Evolutionary conservation across 2,888 invertebrate genomes (phyloP), one percentile per base, ranked within the genome.

Genomic region (Apantesis nais): DNA sequence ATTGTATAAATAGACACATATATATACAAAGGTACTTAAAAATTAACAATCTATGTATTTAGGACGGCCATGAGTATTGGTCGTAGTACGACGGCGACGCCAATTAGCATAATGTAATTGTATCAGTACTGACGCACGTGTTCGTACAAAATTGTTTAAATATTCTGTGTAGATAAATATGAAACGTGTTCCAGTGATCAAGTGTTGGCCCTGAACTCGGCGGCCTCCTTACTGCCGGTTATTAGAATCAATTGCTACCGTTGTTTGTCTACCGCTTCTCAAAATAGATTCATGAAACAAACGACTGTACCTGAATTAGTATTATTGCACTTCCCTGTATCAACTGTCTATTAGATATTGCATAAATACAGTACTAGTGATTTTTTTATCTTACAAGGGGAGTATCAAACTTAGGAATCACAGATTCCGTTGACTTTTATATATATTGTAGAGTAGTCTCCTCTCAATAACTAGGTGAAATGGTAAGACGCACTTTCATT

Each of bases 161-260:
- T 85, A 86, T 85, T 83, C 85, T 81, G 78, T 83, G 74, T 81
- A 82, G 78, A 83, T 81, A 86, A 85, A 86, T 83, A 86, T 80
- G 81, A 86, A 83, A 84, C 85, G 74, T 84, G 83, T 85, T 85
- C 73, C 75, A 83, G 74, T 84, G 82, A 85, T 79, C 82, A 82
- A 81, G 68, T 71, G 76, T 37, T 87, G 91, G 78, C 93, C 92
- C 81, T 93, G 92, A 93, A 90, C 92, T 83, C 83, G 8, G 48
- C 77, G 86, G 86, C 88, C 89, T 88, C 87, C 84, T 86, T 85
- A 85, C 78, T 83, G 79, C 73, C 83, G 83, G 83, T 78, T 81
- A 86, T 88, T 86, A 89, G 82, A 84, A 83, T 75, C 86, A 89
- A 89, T 91, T 88, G 87, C 80, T 74, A 77, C 78, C 78, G 79